A percentile compares a stretch with the other conserved stretches of the same genome.
phyloP scores from a whole-genome alignment of 2,888 invertebrate genomes.

The Zaprionus bogoriensis region DNA sequence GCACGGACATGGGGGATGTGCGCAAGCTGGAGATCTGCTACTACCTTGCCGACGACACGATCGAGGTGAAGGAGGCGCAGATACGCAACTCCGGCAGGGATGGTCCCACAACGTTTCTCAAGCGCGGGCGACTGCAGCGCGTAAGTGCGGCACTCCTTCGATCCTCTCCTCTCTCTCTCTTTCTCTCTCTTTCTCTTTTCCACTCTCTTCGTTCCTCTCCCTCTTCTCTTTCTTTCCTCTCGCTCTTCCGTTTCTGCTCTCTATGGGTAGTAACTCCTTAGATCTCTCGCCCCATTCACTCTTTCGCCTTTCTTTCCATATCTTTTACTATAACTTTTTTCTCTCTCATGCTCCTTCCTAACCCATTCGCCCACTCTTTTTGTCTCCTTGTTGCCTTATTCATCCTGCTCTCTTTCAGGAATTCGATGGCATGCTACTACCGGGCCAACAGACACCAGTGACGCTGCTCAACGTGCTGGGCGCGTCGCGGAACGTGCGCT shows the following conservation, averaged over 20 bases:
- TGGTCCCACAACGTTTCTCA: constrained; percentile 88
- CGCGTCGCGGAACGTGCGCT: constrained; percentile 83
- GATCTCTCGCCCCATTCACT: no score
- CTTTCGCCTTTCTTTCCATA: not conserved
- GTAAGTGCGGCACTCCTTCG: constrained; percentile 81
- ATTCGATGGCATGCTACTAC: constrained; percentile 77
- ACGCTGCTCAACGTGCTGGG: constrained; percentile 87
- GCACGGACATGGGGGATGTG: constrained; percentile 89
- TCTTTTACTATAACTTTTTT: not conserved
- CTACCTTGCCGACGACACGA: constrained; percentile 93
- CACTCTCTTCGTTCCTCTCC: no score
- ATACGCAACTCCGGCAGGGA: constrained; percentile 88
- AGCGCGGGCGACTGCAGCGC: constrained; percentile 90
- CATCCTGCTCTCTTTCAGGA: constrained; percentile 49
- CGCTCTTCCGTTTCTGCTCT: no score
- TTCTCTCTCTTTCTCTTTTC: not conserved
- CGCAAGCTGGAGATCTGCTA: constrained; percentile 92
- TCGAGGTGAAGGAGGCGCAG: constrained; percentile 91
- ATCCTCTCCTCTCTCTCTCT: not conserved
- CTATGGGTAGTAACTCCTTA: no score
- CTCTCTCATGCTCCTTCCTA: no score
- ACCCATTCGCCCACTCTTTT: not conserved
- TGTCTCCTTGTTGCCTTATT: not conserved
- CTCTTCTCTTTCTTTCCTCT: no score
- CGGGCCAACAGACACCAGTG: constrained; percentile 83